Base-by-base conservation (phyloP, 2,797 vertebrate species). In the Halcyon badia region DNA sequence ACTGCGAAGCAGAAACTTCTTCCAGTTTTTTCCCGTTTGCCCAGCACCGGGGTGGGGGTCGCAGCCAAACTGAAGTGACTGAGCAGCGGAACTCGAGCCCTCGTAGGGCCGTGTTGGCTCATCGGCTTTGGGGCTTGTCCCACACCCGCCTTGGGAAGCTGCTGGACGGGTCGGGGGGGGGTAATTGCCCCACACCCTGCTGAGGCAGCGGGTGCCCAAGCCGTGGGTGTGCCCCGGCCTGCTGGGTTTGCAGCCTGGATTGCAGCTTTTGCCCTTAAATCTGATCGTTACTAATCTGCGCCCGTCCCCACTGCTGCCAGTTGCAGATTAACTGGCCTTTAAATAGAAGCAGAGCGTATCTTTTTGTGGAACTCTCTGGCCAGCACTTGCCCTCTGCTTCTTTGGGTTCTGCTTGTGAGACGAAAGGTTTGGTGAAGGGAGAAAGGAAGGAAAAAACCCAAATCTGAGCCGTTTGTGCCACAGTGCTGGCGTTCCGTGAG, bases 181-280 rank as follows among this genome's bases (percentile, higher is more conserved):
- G 10, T 49, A 28, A 26, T 60, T 7, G 21, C 56, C 62, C 28
- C 0, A 0, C 62, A 35, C 13, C 33, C 21, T 60, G 49, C 2
- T 3, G 46, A 66, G 70, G 61, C 3, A 5, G 41, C 9, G 49
- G 46, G 60, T 57, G 26, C 61, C 42, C 0, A 1, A 80, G 56
- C 58, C 61, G 33, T 4, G 5, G 41, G 13, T 7, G 39, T 60
- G 51, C 52, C 60, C 0, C 0, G 7, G 37, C 28, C 1, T 3
- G n/a, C 0, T 1, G 18, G 65, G 41, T 49, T n/a, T 44, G 22
- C 72, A 70, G 62, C 57, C 22, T 4, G 54, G 54, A 20, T 83
- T 68, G 41, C 28, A 51, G 20, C 44, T 88, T 92, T 64, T 52
- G 24, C 49, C 69, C 48, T 71, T 49, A 46, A 75, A 79, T 26